Conservation (phyloP, 53 echinoderm and acorn worm species). For the Actinopyga echinites region DNA sequence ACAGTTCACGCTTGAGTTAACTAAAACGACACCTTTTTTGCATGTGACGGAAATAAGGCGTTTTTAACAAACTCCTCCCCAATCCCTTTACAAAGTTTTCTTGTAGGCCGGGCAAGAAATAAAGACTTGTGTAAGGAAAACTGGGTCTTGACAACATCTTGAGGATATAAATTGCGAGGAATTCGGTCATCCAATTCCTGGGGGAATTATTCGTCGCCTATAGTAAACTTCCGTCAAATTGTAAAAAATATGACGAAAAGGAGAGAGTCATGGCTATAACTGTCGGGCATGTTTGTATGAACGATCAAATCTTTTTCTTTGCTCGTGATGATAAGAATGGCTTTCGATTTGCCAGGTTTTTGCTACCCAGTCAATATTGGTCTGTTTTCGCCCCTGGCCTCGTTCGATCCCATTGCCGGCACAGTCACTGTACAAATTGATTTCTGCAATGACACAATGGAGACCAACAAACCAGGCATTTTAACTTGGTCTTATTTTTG, state of each 20-base stretch:
- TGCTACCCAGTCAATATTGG: constrained; percentile 43
- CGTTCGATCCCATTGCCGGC: constrained; percentile 3
- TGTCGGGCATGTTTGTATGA: constrained; percentile 45
- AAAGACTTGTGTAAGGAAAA: constrained; percentile 22
- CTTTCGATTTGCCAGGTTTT: constrained; percentile 43
- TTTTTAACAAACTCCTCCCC: constrained; percentile 39
- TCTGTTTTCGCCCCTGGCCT: constrained; percentile 26
- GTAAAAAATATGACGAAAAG: constrained; percentile 33
- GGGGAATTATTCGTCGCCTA: constrained; percentile 43
- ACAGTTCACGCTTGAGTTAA: constrained; percentile 26
- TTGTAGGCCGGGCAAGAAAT: constrained; percentile 20
- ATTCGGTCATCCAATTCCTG: constrained; percentile 35
- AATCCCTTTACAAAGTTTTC: constrained; percentile 28
- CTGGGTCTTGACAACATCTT: constrained; percentile 46
- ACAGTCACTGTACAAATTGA: constrained; percentile 38
- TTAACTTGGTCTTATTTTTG: constrained; percentile 34
- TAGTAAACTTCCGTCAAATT: constrained; percentile 49
- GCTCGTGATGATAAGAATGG: constrained; percentile 35
- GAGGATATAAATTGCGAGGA: constrained; percentile 38
- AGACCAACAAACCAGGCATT: constrained; percentile 36
- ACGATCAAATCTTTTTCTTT: constrained; percentile 49
- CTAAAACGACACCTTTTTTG: constrained; percentile 38
- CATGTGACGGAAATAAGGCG: constrained; percentile 33
- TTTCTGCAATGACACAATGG: constrained; percentile 42
- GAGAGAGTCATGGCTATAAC: constrained; percentile 33